Evolutionary conservation across 2,888 invertebrate genomes (phyloP).

Genomic region (Synanthedon tipuliformis): DNA sequence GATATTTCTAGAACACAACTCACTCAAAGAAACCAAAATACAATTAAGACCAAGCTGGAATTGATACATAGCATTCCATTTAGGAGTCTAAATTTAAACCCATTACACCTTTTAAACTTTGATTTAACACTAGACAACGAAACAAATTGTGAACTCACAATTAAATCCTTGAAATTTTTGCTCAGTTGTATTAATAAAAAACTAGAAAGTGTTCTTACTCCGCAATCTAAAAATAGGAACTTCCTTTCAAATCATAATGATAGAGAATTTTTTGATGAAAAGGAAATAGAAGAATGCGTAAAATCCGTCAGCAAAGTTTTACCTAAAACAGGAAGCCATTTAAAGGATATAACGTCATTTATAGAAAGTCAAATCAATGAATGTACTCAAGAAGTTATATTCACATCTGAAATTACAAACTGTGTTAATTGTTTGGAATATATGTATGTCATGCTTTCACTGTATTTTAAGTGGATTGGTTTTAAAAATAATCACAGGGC

Average conservation of each 20-base stretch:
- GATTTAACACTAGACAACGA: conserved; percentile 30
- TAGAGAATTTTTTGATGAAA: conserved; percentile 28
- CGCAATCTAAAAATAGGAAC: conserved; percentile 47
- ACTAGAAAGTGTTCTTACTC: conserved; percentile 36
- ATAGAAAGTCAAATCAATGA: conserved; percentile 27
- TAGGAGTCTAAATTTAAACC: conserved; percentile 36
- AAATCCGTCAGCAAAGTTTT: conserved; percentile 31
- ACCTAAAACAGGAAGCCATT: conserved; percentile 40
- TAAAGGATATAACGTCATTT: conserved; percentile 28
- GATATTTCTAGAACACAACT: conserved; percentile 43
- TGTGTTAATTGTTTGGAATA: conserved; percentile 62
- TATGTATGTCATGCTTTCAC: conserved; percentile 66
- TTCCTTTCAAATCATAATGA: conserved; percentile 41
- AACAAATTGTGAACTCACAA: conserved; percentile 27
- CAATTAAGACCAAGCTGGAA: conserved; percentile 34
- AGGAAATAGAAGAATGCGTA: conserved; percentile 44
- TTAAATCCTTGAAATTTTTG: conserved; percentile 40
- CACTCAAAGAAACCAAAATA: conserved; percentile 28
- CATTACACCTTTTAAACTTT: conserved; percentile 38
- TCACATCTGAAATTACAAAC: conserved; percentile 28
- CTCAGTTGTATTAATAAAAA: conserved; percentile 36
- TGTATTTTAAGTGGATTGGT: conserved; percentile 74
- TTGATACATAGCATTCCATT: conserved; percentile 31
- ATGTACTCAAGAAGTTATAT: conserved; percentile 23
- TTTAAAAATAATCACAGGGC: conserved; percentile 60